Evolutionary conservation across 2,797 vertebrate species (phyloP), one percentile per base, ranked within the genome.

Genomic region (Scyliorhinus canicula): DNA sequence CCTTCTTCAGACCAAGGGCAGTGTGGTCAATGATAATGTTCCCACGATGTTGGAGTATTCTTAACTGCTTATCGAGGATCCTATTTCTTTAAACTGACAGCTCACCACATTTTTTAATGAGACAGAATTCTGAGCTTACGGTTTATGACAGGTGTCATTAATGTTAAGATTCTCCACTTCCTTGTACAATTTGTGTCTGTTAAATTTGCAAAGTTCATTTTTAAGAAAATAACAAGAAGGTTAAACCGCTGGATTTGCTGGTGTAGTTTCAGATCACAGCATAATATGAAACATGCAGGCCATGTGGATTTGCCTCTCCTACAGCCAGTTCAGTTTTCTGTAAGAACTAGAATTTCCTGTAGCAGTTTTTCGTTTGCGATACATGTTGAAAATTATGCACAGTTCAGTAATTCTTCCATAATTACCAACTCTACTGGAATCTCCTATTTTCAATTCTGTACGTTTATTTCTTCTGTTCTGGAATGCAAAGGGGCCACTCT

Each of bases 231-330:
- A 82, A 86, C 84, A 86, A 86, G 77, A 44, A 86, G 84, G 11
- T 28, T 82, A 47, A 44, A 82, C 79, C 79, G 24, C 44, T 88
- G 85, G 85, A 88, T 57, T 55, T 57, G 85, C 85, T 63, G 86
- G 14, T 90, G 57, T 60, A 60, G 86, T n/a, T 90, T 90, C 55
- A 90, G 57, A 60, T n/a, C 86, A 63, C 79, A 47, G 44, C 79
- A 82, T 82, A 82, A 82, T 82, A 82, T 82, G 79, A 82, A 82
- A 82, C 11, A 88, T 88, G 31, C 84, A 86, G 31, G 16, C 28
- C 55, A 8, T 88, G 28, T 31, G 52, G 52, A 88, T 88, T 88
- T 31, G 85, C 31, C 12, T 57, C 19, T 31, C 79, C 52, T 57
- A 5, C 19, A 86, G 52, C 85, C 52, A 57, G 85, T 16, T 88